Conservation (phyloP, 2,113 vertebrate species). For the cattle (Bos taurus) region DNA sequence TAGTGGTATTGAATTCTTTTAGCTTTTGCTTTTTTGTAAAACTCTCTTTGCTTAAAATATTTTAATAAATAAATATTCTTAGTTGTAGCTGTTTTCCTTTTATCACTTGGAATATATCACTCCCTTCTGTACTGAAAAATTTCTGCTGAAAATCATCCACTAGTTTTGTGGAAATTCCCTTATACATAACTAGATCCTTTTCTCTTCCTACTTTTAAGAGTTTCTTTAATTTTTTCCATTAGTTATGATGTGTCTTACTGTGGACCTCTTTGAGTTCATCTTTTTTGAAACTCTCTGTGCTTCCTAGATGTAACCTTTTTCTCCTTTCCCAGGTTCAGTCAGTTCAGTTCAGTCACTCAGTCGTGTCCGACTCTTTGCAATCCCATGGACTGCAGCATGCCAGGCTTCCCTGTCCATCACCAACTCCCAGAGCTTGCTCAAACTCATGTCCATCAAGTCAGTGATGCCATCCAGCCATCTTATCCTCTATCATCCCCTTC, state of each 20-base stretch:
- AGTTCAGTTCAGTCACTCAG: neutral
- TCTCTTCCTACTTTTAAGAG: neutral
- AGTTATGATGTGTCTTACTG: neutral
- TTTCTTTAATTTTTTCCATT: neutral
- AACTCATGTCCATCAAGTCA: too few relatives aligned
- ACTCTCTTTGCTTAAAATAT: neutral
- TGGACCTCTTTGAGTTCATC: neutral
- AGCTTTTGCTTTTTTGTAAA: neutral
- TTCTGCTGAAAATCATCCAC: neutral
- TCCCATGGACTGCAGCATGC: neutral
- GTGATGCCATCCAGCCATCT: too few relatives aligned
- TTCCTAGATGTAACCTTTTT: neutral
- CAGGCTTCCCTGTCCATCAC: too few relatives aligned
- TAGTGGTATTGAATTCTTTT: neutral
- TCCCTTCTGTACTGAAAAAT: neutral
- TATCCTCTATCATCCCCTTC: too few relatives aligned
- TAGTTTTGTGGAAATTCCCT: neutral
- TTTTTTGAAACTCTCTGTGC: neutral
- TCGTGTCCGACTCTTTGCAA: rapidly evolving
- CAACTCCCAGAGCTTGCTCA: too few relatives aligned
- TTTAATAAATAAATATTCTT: neutral
- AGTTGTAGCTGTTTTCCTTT: neutral
- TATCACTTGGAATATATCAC: neutral
- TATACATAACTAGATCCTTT: neutral
- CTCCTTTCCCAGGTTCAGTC: neutral